A percentile compares a stretch with the other conserved stretches of the same genome.
phyloP scores from a whole-genome alignment of 1,140 invertebrate genomes.

The Wasmannia auropunctata region DNA sequence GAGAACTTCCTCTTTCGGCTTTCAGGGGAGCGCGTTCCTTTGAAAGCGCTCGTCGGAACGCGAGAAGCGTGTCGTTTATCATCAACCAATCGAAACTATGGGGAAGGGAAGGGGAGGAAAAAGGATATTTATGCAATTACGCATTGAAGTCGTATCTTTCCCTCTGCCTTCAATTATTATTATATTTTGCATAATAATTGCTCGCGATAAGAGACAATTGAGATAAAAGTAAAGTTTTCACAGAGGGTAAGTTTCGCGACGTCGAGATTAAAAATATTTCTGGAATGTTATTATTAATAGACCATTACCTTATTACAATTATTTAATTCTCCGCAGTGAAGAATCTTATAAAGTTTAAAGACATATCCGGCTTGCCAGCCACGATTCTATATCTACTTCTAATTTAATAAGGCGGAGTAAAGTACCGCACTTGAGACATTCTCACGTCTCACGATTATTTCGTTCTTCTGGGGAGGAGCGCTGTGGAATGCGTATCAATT shows the following conservation, averaged over 20 bases:
- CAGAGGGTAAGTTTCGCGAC: not conserved
- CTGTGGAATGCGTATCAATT: constrained; percentile 52
- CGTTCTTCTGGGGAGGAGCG: not conserved
- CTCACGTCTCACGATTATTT: constrained; percentile 50
- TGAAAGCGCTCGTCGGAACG: constrained; percentile 1
- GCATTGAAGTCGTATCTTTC: not conserved
- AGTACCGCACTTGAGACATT: constrained; percentile 35
- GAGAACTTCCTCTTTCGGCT: constrained; percentile 67
- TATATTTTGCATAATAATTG: not conserved
- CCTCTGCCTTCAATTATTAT: not conserved
- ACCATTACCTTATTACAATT: not conserved
- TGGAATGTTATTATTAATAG: not conserved
- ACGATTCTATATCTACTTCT: constrained; percentile 28
- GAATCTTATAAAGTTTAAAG: constrained; percentile 6
- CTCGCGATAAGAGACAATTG: not conserved
- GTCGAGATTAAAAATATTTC: not conserved
- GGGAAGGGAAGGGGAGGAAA: too few relatives aligned
- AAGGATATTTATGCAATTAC: not conserved
- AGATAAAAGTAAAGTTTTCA: not conserved
- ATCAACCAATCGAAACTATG: constrained; percentile 29
- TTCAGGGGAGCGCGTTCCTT: constrained; percentile 20
- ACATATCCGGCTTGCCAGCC: not conserved
- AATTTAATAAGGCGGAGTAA: constrained; percentile 47
- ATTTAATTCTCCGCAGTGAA: constrained; percentile 9
- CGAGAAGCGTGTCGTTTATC: constrained; percentile 47